Base-by-base conservation (phyloP, 2,888 invertebrate species). In the Mesochorus sp. region DNA sequence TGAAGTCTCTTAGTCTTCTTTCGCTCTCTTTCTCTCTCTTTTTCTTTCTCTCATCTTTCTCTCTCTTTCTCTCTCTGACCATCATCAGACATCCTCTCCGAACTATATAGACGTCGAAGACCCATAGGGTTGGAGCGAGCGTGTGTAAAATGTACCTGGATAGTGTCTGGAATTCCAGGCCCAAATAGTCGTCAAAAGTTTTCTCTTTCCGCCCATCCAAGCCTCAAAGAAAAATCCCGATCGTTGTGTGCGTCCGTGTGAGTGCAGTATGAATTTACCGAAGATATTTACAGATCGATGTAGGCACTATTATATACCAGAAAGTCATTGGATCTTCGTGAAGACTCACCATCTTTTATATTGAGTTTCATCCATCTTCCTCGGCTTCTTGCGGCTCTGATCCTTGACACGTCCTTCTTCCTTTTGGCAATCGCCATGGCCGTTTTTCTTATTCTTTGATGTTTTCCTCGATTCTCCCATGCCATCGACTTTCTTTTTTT, bases 101-200 rank as follows among this genome's bases (percentile, higher is more conserved):
- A 6, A 19, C 19, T 28, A 62, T 17, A 19, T 14, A 17, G 34
- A 31, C 47, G 47, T 37, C 37, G 8, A 51, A 42, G 61, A 57
- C 8, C 39, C 55, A 37, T n/a, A 37, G 49, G 19, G 21, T 26
- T 26, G 12, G 19, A 44, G 19, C 64, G 28, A 47, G n/a, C 39
- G 47, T 37, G 31, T 37, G 39, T 47, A 51, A 61, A 28, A 1
- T 47, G n/a, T 78, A 80, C 74, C 77, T 77, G 57, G 14, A 51
- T 61, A 26, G 44, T 66, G 61, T 59, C 66, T 57, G 55, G 67
- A 80, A 80, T 79, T 67, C 62, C 42, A 39, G 17, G 26, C 37
- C 55, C 53, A 79, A 80, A 81, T 72, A 70, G 21, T 79, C 79
- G 76, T 79, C 77, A 70, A 79, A 79, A 62, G 55, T 67, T 77